phyloP scores from a whole-genome alignment of 2,888 invertebrate species.

The Penaeus monodon region DNA sequence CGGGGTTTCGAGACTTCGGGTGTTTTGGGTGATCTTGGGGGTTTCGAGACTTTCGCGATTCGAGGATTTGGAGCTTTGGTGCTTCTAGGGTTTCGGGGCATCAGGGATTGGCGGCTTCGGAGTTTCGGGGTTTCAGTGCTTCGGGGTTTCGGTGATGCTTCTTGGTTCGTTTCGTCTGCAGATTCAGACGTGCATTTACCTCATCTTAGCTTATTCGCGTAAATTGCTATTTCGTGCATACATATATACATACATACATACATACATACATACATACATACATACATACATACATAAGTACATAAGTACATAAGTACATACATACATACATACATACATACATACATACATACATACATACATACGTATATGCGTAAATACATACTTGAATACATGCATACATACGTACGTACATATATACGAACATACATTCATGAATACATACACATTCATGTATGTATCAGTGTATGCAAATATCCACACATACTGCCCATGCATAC shows the following conservation, averaged over 20 bases:
- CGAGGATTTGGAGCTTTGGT: not conserved
- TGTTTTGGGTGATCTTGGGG: not conserved
- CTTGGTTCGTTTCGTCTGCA: no score
- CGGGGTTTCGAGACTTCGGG: not conserved
- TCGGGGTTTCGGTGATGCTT: no score
- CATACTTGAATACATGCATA: not conserved
- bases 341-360: not conserved
- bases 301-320: not conserved
- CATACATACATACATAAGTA: no score
- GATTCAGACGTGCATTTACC: no score
- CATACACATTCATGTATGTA: not conserved
- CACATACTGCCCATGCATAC: not conserved
- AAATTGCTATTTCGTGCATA: no score
- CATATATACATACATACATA: no score
- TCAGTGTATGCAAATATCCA: not conserved
- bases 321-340: no score
- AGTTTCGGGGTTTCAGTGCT: not conserved
- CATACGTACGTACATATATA: not conserved
- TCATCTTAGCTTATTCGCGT: no score
- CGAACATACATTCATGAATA: not conserved
- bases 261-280: no score
- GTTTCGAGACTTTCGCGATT: not conserved
- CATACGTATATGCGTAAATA: no score
- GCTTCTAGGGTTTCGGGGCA: not conserved
- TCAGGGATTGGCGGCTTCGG: not conserved